Conservation (phyloP, 1,140 invertebrate species). For the Goniozus legneri region DNA sequence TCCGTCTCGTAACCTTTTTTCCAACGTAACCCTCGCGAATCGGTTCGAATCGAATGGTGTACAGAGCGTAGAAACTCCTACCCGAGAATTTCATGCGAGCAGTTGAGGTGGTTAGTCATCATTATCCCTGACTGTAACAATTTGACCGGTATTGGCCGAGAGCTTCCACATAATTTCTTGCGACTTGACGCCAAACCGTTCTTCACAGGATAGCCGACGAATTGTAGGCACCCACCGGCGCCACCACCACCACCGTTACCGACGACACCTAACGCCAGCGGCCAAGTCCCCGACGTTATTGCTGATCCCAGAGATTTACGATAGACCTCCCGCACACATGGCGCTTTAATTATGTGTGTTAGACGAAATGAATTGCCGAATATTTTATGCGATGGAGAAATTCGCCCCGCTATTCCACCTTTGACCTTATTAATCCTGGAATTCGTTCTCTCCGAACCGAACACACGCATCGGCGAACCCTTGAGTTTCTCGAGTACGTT, state of each 20-base stretch:
- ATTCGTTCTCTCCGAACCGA: not conserved
- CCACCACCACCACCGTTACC: conserved; percentile 31
- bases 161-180: conserved; percentile 46
- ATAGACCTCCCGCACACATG: conserved; percentile 46
- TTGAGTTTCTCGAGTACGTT: not conserved
- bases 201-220: conserved; percentile 37
- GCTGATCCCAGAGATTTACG: conserved; percentile 52
- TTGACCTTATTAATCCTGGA: not conserved
- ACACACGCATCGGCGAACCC: not conserved
- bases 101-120: conserved; percentile 12
- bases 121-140: conserved; percentile 11
- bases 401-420: not conserved
- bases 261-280: conserved; percentile 22
- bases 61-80: too few relatives aligned
- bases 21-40: conserved; percentile 40
- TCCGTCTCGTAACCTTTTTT: conserved; percentile 34
- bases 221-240: conserved; percentile 35
- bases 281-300: conserved; percentile 49
- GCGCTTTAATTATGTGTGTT: conserved; percentile 51
- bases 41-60: conserved; percentile 37
- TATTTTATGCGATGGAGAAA: conserved; percentile 42
- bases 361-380: conserved; percentile 47
- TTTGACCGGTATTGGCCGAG: conserved; percentile 17
- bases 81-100: too few relatives aligned
- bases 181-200: conserved; percentile 44